A percentile compares a stretch with the other conserved stretches of the same genome.
Evolutionary conservation across 2,113 vertebrate genomes (phyloP).

Genomic region (Sialia sialis): DNA sequence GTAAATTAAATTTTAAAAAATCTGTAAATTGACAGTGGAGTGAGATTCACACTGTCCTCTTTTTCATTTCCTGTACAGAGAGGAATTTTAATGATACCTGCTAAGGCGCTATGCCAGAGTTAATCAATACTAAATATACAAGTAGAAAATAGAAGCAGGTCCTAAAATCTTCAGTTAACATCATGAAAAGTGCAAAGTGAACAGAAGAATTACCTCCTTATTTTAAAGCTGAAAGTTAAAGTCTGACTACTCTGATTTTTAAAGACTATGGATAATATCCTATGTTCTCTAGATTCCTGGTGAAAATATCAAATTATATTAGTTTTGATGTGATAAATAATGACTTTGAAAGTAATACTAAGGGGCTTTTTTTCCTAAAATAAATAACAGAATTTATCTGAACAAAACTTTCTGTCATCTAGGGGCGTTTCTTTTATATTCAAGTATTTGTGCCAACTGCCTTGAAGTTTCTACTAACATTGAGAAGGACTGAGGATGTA

Average conservation of each 20-base stretch:
- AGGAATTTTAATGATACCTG: neutral
- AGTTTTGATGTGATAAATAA: neutral
- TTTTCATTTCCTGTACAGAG: neutral
- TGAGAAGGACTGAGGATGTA: neutral
- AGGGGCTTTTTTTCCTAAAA: neutral
- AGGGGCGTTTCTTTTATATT: neutral
- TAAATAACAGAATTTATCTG: neutral
- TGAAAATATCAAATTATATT: neutral
- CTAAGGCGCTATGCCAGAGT: neutral
- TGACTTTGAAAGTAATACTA: neutral
- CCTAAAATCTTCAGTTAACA: neutral
- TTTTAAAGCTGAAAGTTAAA: neutral
- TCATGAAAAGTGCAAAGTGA: neutral
- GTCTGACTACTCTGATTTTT: neutral
- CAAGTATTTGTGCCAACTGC: neutral
- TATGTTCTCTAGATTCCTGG: neutral
- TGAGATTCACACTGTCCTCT: neutral
- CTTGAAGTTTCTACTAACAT: neutral
- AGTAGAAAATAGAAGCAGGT: neutral
- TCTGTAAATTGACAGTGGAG: neutral
- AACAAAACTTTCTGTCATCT: neutral
- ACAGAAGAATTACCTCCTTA: neutral
- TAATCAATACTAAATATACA: neutral
- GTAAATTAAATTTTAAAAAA: no score
- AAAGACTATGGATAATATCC: neutral